These are phyloP conservation scores for Neelides folsomi DNA, from an alignment of 2,888 invertebrate genomes.

Conservation along the genomic window DNA sequence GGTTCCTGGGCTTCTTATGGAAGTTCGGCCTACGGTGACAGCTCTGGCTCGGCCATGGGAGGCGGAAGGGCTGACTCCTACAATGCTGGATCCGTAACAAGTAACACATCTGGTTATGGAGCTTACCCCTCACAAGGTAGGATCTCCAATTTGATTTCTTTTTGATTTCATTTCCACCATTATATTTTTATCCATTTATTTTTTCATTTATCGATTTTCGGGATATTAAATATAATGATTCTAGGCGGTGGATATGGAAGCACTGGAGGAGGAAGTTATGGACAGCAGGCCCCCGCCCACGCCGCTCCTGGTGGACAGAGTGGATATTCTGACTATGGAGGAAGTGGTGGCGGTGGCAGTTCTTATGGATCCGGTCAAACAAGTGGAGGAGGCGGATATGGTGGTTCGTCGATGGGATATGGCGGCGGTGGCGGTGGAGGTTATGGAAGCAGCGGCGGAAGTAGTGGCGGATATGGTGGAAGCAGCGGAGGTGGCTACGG, in stretches of 20 bases:
- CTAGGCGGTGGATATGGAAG: slow-evolving; percentile 7
- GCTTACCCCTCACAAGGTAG: not conserved
- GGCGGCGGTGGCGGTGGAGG: slow-evolving; percentile 7
- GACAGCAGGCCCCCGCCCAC: not conserved
- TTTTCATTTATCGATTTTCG: not conserved
- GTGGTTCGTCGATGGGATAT: slow-evolving; percentile 3
- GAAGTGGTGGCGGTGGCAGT: slow-evolving; percentile 7
- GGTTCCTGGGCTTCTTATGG: slow-evolving; percentile 11
- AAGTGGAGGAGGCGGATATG: slow-evolving; percentile 5
- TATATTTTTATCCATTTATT: not conserved
- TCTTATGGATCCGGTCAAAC: slow-evolving; percentile 6
- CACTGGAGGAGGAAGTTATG: slow-evolving; percentile 5
- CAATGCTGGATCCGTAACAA: too few relatives aligned
- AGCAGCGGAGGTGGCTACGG: slow-evolving; percentile 5
- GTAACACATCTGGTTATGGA: slow-evolving; percentile 3
- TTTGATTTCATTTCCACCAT: not conserved
- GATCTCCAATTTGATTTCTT: not conserved
- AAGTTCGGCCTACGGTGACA: slow-evolving; percentile 5
- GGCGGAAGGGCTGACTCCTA: not conserved
- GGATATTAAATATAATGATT: not conserved
- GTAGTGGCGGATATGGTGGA: slow-evolving; percentile 2
- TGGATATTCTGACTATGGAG: slow-evolving; percentile 6
- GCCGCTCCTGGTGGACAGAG: not conserved
- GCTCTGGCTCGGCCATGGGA: slow-evolving; percentile 2
- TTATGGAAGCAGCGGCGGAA: not conserved